Conservation (phyloP, 2,888 invertebrate species). For the Coenonympha glycerion region DNA sequence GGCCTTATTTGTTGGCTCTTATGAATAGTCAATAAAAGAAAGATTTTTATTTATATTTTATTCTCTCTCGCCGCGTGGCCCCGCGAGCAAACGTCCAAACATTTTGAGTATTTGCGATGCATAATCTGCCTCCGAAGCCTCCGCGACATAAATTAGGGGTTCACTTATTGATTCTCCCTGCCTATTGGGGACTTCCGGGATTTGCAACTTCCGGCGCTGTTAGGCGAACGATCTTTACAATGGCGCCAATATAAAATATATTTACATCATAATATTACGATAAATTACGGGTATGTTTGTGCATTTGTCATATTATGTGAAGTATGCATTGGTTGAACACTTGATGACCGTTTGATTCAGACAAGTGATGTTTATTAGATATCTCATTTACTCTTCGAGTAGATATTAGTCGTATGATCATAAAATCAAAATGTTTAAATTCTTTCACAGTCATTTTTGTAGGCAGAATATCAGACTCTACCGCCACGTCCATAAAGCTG, state of each 20-base stretch:
- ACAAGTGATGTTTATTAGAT: too few relatives aligned
- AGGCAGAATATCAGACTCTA: too few relatives aligned
- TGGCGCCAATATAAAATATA: background rate
- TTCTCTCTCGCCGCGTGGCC: conserved; percentile 15
- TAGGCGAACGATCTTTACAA: background rate
- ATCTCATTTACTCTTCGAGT: too few relatives aligned
- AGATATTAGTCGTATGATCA: too few relatives aligned
- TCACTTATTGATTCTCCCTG: conserved; percentile 45
- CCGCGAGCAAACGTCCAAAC: conserved; percentile 25
- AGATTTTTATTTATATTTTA: too few relatives aligned
- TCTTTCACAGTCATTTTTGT: too few relatives aligned
- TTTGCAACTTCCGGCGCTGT: conserved; percentile 3
- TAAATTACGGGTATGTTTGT: conserved; percentile 10
- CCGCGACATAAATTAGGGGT: conserved; percentile 31
- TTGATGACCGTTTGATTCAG: background rate
- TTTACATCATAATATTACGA: conserved; percentile 20
- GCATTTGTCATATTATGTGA: background rate
- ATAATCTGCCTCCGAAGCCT: conserved; percentile 26
- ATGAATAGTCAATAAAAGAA: too few relatives aligned
- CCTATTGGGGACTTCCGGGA: conserved; percentile 21
- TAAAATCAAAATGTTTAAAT: too few relatives aligned
- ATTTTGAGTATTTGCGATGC: conserved; percentile 30
- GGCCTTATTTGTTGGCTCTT: too few relatives aligned
- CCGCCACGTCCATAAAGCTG: too few relatives aligned
- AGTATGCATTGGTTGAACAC: background rate